These are phyloP conservation scores for Potorous gilbertii DNA, from an alignment of 2,797 vertebrate genomes.

Conservation along the genomic window DNA sequence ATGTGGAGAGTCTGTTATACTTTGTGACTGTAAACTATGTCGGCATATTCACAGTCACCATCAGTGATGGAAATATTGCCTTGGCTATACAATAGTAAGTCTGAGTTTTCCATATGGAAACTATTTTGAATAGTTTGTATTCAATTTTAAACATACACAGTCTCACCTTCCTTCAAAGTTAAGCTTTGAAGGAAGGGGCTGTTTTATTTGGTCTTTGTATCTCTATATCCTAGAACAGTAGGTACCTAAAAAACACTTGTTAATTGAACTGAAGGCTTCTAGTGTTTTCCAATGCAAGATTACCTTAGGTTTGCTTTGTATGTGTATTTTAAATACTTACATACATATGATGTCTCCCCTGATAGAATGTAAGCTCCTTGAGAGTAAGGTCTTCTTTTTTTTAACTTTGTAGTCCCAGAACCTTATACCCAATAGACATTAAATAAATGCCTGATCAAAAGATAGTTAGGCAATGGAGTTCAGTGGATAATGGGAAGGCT, in stretches of 20 bases:
- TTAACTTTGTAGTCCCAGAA: neutral
- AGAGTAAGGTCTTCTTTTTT: neutral
- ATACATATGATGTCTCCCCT: neutral
- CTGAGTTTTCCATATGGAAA: neutral
- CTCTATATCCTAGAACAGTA: neutral
- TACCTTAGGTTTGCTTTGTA: neutral
- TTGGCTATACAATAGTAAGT: neutral
- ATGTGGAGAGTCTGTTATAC: too few relatives aligned
- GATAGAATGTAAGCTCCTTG: neutral
- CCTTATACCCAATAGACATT: neutral
- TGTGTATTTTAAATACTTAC: neutral
- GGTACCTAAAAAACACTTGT: neutral
- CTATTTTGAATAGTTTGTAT: neutral
- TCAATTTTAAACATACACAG: neutral
- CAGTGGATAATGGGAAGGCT: too few relatives aligned
- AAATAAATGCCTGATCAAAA: neutral
- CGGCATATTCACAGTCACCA: too few relatives aligned
- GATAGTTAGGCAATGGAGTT: neutral
- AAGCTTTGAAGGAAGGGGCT: neutral
- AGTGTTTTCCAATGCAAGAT: neutral
- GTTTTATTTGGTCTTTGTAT: neutral
- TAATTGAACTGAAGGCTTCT: neutral
- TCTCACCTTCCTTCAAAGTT: neutral
- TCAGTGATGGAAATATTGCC: too few relatives aligned
- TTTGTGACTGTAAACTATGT: too few relatives aligned